Percentiles rank a stretch among this genome's conserved stretches.
Evolutionary conservation across 2,888 invertebrate genomes (phyloP).

Genomic region (Orthosia gothica): DNA sequence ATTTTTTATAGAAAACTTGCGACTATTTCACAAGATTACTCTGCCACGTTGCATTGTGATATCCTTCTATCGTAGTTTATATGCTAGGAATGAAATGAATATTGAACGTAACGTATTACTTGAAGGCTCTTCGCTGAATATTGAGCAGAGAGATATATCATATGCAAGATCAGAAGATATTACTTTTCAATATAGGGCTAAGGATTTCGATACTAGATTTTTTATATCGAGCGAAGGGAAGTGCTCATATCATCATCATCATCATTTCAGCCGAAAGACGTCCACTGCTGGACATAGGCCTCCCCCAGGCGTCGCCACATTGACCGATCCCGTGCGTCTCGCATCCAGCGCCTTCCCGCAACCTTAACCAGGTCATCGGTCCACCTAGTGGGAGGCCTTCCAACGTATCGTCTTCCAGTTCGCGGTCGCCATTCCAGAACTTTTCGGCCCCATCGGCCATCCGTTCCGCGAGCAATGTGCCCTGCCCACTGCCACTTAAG

Average conservation of each 20-base stretch:
- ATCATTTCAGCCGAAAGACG: too few species aligned
- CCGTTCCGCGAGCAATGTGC: too few species aligned
- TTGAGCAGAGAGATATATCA: background rate
- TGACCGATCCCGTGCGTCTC: too few species aligned
- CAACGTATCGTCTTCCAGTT: too few species aligned
- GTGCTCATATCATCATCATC: background rate
- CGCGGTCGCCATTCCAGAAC: too few species aligned
- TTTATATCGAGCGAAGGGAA: background rate
- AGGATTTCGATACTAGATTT: background rate
- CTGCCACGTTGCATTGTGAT: background rate
- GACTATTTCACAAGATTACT: background rate
- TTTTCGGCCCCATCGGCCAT: too few species aligned
- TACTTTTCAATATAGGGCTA: constrained; percentile 9
- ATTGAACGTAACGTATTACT: constrained; percentile 13
- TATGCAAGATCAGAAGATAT: constrained; percentile 16
- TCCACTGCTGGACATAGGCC: too few species aligned
- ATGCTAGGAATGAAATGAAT: constrained; percentile 15
- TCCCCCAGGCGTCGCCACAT: too few species aligned
- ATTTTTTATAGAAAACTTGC: background rate
- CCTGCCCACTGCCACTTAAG: too few species aligned
- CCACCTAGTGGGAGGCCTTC: too few species aligned
- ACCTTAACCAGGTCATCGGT: too few species aligned
- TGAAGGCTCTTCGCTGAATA: constrained; percentile 5
- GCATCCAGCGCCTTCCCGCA: too few species aligned
- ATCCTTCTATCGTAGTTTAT: background rate